Percentiles rank a stretch among this genome's conserved stretches.
phyloP scores from a whole-genome alignment of 2,888 invertebrate genomes.

The Rhodophaea formosa region DNA sequence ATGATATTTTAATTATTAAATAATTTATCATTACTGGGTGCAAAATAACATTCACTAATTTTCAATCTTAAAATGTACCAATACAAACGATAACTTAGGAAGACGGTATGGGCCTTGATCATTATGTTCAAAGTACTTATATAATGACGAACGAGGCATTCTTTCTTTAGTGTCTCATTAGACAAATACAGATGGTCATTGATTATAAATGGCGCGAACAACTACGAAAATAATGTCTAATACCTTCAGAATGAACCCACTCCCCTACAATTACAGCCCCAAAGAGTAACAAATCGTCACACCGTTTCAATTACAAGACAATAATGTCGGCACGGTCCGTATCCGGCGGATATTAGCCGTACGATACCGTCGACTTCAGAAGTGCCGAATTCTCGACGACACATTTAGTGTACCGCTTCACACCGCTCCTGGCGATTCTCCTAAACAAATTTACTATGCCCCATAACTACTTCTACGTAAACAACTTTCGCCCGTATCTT shows the following conservation, averaged over 20 bases:
- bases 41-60: too few species aligned
- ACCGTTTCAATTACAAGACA: constrained; percentile 73
- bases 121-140: too few species aligned
- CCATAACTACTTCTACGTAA: constrained; percentile 6
- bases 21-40: too few species aligned
- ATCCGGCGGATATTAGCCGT: constrained; percentile 74
- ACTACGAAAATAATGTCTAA: background rate
- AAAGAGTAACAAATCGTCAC: constrained; percentile 63
- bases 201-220: background rate
- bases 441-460: constrained; percentile 21
- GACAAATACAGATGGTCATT: background rate
- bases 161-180: too few species aligned
- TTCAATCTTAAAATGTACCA: too few species aligned
- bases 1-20: too few species aligned
- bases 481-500: constrained; percentile 18
- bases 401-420: constrained; percentile 56
- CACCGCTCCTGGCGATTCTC: constrained; percentile 31
- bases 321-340: constrained; percentile 59
- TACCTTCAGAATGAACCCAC: constrained; percentile 9
- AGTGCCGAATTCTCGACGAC: constrained; percentile 69
- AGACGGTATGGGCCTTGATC: too few species aligned
- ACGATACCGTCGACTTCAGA: constrained; percentile 56
- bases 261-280: constrained; percentile 18
- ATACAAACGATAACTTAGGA: too few species aligned
- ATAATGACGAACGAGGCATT: too few species aligned